Evolutionary conservation across 2,113 vertebrate genomes (phyloP), one percentile per base, ranked within the genome.

Genomic region (Eubucco bourcierii): DNA sequence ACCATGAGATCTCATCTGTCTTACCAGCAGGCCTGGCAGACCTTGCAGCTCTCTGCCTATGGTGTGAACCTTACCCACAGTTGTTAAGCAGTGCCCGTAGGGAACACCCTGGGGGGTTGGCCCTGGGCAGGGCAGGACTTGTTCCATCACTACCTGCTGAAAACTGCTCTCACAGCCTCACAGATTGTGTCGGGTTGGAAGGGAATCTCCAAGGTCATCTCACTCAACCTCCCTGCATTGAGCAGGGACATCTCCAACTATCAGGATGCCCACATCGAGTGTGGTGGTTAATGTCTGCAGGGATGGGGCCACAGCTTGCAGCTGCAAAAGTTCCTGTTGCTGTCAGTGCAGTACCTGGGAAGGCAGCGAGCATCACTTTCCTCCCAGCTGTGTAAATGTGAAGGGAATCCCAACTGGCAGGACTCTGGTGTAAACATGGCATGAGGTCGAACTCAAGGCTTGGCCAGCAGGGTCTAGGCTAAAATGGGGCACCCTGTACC

Each of bases 1-100:
- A 31, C 37, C 50, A 31, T 0, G 20, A 68, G 23, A 34, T 27
- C 58, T 12, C 21, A 60, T 6, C 10, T 9, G 28, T 6, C 55
- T 9, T 47, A 21, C n/a, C 58, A 28, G 77, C 3, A 7, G 31
- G 23, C 24, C 27, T 21, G 52, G 3, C 33, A n/a, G 79, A 24
- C 21, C 5, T 2, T 2, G 27, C 20, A 72, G 37, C 31, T 15
- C 41, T 52, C 50, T 25, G 34, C 2, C 13, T 10, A 1, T 4
- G 34, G 39, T 44, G 29, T 0, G 16, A 14, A 4, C 6, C 1
- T 15, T 9, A 24, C 23, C 14, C n/a, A 24, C 13, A 1, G 0
- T 55, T 23, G n/a, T 27, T 12, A 18, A 10, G 47, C 46, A 9
- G 65, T 2, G 37, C 7, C 17, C 0, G 31, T 0, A 0, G 1